Base-by-base conservation (phyloP, 2,888 invertebrate genomes). In the Diachrysia chrysitis region DNA sequence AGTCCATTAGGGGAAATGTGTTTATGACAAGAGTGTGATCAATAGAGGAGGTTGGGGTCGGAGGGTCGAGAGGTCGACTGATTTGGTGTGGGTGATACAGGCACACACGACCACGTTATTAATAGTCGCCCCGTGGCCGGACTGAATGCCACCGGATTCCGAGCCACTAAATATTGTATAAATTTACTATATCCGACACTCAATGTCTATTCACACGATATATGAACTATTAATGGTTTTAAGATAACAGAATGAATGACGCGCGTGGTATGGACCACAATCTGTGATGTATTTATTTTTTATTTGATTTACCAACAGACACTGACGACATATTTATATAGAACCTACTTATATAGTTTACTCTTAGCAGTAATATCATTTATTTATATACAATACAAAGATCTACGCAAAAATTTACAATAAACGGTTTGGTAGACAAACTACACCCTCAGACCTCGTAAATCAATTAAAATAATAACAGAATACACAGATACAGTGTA, bases 1-100 rank as follows among this genome's bases (percentile, higher is more conserved):
- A 89, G 90, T 90, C 92, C 93, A 93, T 94, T 93, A 93, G 88
- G 85, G 88, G 84, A 88, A 92, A 92, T 90, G 90, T 92, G 90
- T 88, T 87, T 88, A 90, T 91, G 93, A 93, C 93, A 92, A 89
- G 90, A 92, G 88, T 86, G 86, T 90, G 90, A 92, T 93, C 93
- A 92, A 93, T 92, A 91, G 90, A 89, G 84, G 84, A 79, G 74
- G 81, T 83, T 85, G 42, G 42, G 42, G 42, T 42, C 42, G 82
- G 81, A 81, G 87, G 89, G 87, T 88, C 86, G 86, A 87, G 85
- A 88, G 86, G 85, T 83, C 82, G 84, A 79, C 81, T 82, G 86
- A 86, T 88, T 87, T 83, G 83, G 82, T 78, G 75, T 76, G 81
- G 87, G 85, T 85, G 88, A 87, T 88, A 87, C 85, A 83, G 78